Conservation (phyloP, 2,888 invertebrate species). For the Eupelmus urozonus region DNA sequence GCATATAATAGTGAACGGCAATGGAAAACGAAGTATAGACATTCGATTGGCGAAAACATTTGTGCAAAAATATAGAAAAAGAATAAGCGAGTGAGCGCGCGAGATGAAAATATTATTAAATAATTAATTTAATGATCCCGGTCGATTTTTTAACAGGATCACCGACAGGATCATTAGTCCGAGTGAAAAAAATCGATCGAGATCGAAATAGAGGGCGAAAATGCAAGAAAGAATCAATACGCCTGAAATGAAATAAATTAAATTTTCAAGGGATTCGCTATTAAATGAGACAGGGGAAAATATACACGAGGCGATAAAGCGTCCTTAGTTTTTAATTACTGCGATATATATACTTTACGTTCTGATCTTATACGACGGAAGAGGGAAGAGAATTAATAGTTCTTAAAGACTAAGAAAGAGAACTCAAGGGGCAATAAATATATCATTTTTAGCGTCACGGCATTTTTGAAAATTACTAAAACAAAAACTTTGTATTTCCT, state of each 20-base stretch:
- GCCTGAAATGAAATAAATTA: conserved; percentile 7
- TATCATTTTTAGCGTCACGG: conserved; percentile 52
- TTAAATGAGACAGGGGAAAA: conserved; percentile 6
- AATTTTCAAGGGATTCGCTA: conserved; percentile 36
- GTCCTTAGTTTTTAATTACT: conserved; percentile 41
- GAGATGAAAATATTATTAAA: conserved; percentile 46
- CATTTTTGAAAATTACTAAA: conserved; percentile 31
- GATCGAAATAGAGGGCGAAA: conserved; percentile 7
- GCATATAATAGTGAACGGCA: conserved; percentile 56
- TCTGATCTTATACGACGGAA: conserved; percentile 37
- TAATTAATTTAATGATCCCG: conserved; percentile 42
- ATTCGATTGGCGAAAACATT: conserved; percentile 53
- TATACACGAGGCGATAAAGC: conserved; percentile 26
- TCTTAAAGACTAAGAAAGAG: conserved; percentile 52
- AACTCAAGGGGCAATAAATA: conserved; percentile 59
- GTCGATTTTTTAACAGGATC: conserved; percentile 42
- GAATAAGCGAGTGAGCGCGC: conserved; percentile 22
- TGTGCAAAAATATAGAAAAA: conserved; percentile 20
- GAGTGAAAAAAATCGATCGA: conserved; percentile 22
- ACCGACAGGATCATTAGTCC: background rate
- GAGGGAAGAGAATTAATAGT: conserved; percentile 32
- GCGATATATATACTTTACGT: conserved; percentile 34
- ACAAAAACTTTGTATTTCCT: conserved; percentile 50
- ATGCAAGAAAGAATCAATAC: conserved; percentile 15
- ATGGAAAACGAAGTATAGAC: conserved; percentile 46